Percentiles rank a stretch among this genome's conserved stretches.
phyloP scores from a whole-genome alignment of 2,113 vertebrate genomes.

The Pogona vitticeps region DNA sequence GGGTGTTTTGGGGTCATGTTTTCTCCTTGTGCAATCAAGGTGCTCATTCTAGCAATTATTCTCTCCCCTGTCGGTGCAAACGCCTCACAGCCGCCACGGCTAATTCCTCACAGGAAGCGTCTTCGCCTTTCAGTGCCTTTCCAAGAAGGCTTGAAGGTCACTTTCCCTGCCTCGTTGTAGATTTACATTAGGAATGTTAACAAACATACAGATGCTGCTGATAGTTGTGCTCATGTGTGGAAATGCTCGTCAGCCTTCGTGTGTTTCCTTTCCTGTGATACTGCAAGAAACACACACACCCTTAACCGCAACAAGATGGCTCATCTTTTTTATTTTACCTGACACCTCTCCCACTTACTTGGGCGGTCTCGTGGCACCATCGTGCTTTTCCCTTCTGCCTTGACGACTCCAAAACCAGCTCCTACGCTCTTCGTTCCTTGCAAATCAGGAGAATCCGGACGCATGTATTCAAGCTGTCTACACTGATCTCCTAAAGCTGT shows the following conservation, averaged over 20 bases:
- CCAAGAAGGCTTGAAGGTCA: background rate
- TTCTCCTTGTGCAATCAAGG: conserved; percentile 12
- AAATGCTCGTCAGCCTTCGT: background rate
- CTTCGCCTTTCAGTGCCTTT: background rate
- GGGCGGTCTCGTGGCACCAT: background rate
- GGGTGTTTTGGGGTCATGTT: background rate
- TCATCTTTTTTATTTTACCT: background rate
- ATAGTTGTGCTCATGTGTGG: background rate
- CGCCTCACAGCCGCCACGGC: background rate
- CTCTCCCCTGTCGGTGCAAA: background rate
- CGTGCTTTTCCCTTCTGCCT: conserved; percentile 24
- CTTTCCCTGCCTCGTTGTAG: background rate
- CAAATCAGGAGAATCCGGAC: conserved; percentile 30
- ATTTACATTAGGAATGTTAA: background rate
- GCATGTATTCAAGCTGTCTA: conserved; percentile 27
- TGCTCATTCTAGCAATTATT: conserved; percentile 12
- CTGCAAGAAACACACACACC: conserved; percentile 24
- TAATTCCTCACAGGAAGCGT: background rate
- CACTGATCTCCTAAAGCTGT: conserved; percentile 14
- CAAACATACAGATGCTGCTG: background rate
- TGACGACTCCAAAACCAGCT: conserved; percentile 24
- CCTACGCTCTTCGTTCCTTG: background rate
- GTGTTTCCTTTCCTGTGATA: background rate
- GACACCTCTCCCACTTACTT: background rate
- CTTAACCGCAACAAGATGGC: background rate